Evolutionary conservation across 2,113 vertebrate genomes (phyloP).

Genomic region (Entelurus aequoreus): DNA sequence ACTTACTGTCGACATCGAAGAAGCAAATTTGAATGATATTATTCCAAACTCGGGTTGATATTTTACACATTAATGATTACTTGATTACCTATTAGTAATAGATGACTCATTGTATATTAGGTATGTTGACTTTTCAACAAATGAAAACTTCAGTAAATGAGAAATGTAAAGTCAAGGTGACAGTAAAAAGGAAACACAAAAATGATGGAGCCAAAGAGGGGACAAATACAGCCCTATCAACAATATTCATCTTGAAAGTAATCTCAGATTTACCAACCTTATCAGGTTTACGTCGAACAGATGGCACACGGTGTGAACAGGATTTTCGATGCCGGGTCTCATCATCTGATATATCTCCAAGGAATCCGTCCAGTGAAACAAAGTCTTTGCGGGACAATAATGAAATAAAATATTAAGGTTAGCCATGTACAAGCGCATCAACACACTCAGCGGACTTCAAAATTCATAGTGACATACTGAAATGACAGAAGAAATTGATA

Average conservation of each 20-base stretch:
- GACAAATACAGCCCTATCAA: neutral
- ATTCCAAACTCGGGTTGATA: too few species aligned
- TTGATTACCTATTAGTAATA: too few species aligned
- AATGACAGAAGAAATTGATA: neutral
- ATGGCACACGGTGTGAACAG: constrained; percentile 59
- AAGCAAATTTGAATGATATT: too few species aligned
- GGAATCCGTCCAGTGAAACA: constrained; percentile 69
- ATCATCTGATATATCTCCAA: constrained; percentile 70
- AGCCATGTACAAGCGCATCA: neutral
- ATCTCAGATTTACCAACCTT: constrained; percentile 56
- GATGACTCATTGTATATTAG: too few species aligned
- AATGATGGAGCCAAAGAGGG: neutral
- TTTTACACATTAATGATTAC: too few species aligned
- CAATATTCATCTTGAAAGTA: neutral
- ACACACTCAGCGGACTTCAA: neutral
- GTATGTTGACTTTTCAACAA: too few species aligned
- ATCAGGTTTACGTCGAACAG: constrained; percentile 66
- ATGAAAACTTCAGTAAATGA: too few species aligned
- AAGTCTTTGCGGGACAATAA: constrained; percentile 44
- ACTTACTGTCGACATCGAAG: too few species aligned
- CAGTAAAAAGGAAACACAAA: too few species aligned
- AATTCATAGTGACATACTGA: neutral
- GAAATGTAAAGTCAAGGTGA: too few species aligned
- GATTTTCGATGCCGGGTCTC: constrained; percentile 67
- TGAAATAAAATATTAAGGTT: neutral